These are phyloP conservation scores for Leucophora obtusa DNA, from an alignment of 2,888 invertebrate species.

Conservation along the genomic window DNA sequence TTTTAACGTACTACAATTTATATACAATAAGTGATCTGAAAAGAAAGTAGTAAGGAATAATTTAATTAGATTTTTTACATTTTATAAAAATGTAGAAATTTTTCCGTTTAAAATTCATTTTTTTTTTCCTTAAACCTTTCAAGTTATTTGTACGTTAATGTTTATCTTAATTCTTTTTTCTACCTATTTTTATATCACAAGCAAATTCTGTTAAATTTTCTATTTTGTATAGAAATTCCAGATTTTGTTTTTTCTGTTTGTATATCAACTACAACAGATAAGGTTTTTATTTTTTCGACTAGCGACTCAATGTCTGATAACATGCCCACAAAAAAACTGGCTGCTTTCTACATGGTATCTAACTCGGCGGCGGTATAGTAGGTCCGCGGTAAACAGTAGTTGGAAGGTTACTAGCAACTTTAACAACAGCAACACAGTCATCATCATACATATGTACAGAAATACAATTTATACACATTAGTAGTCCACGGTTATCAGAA, in stretches of 20 bases:
- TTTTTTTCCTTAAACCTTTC: not conserved
- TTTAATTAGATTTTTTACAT: not conserved
- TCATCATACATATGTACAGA: slow-evolving; percentile 5
- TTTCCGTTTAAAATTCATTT: slow-evolving; percentile 25
- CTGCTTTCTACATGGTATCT: slow-evolving; percentile 13
- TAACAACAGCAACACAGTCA: slow-evolving; percentile 29
- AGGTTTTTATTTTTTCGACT: slow-evolving; percentile 38
- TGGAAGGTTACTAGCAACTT: slow-evolving; percentile 31
- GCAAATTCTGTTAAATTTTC: slow-evolving; percentile 11
- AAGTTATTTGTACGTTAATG: not conserved
- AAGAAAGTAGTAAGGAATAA: slow-evolving; percentile 14
- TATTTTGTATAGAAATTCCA: slow-evolving; percentile 40
- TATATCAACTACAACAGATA: slow-evolving; percentile 35
- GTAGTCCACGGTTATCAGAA: slow-evolving; percentile 20
- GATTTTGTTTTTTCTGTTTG: slow-evolving; percentile 13
- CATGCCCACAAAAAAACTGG: not conserved
- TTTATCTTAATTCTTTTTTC: slow-evolving; percentile 1
- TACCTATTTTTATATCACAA: slow-evolving; percentile 17
- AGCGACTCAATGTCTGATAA: slow-evolving; percentile 52
- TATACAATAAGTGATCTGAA: slow-evolving; percentile 38
- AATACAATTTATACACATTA: not conserved
- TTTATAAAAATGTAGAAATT: slow-evolving; percentile 14
- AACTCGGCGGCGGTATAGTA: slow-evolving; percentile 32
- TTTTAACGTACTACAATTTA: slow-evolving; percentile 45
- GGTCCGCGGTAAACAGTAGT: slow-evolving; percentile 57